Base-by-base conservation (phyloP, 2,797 vertebrate species). In the Cichlasoma orientale region DNA sequence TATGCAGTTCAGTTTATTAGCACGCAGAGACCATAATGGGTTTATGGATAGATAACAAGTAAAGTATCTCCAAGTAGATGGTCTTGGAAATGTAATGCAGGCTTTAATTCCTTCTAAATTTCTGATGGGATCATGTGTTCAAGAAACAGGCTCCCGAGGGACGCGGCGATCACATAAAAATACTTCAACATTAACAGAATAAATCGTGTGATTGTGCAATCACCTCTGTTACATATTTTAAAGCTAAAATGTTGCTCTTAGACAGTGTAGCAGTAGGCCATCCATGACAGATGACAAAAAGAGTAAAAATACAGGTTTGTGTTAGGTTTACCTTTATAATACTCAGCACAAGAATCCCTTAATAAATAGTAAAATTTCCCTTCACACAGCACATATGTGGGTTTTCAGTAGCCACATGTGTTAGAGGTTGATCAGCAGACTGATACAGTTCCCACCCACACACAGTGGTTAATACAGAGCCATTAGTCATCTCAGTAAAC, bases 381-480 rank as follows among this genome's bases (percentile, higher is more conserved):
- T 36, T 19, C 54, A 36, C 0, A 0, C 18, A n/a, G 44, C 11
- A 19, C 23, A 56, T 3, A 21, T 14, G 61, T 11, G 52, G 10
- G 36, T 73, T 73, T 73, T 21, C 71, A 74, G 77, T 21, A 72
- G 61, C 80, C 79, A 83, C 74, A 78, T 82, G 87, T 83, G 80
- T 80, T 52, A 77, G 36, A 71, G 75, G 69, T 47, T 57, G 63
- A 75, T 82, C 90, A 90, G 87, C 90, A 86, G 88, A 89, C 80
- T 68, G 78, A 77, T 80, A 19, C 10, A 56, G 59, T 79, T 74
- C 82, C 69, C 88, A 77, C 87, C 82, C 85, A 91, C 83, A 90
- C 91, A 77, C 84, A 52, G 33, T 1, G 5, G n/a, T 69, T 56
- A 68, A 76, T 68, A 77, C 9, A 66, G 3, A 69, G 68, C 68